Base-by-base conservation (phyloP, 1,140 invertebrate genomes). In the Chymomyza costata region DNA sequence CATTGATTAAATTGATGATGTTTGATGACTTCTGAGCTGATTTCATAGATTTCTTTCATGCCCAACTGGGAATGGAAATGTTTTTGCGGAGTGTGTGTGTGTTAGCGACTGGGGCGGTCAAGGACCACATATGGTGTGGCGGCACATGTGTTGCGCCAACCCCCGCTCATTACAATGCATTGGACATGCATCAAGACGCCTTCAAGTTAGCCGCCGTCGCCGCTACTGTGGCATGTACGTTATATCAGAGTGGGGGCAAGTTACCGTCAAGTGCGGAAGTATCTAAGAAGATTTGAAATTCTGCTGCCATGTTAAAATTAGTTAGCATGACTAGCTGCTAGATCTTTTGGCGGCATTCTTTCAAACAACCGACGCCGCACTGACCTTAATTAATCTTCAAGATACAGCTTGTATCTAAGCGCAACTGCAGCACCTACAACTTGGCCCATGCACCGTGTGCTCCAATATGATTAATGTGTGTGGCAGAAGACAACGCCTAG, bases 1-100 rank as follows among this genome's bases (percentile, higher is more conserved):
- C 56, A 66, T 65, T 80, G 81, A 83, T 83, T 83, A 83, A 81
- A 83, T 83, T 83, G 81, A 83, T 83, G 70, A 83, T 83, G 73
- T 83, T 83, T 83, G 81, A 83, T 83, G 81, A 83, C 81, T 83
- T 80, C 68, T 76, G 70, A 76, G 80, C 64, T 82, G 81, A 83
- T 83, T 83, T 70, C 50, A 56, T 64, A 71, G 54, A 78, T 78
- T 70, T 70, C 50, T 39, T 41, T 51, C 45, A 49, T 31, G 38
- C 58, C 35, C 64, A 14, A 59, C 51, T 47, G 49, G 35, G 50
- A 53, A 17, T 11, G 15, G 47, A 39, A 32, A 32, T 31, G 18
- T 40, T 28, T 28, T 28, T n/a, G n/a, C 25, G 10, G 10, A 10
- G 5, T 28, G 25, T 6, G 10, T 5, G 5, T 28, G 25, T 28